Evolutionary conservation across 2,113 vertebrate genomes (phyloP), one percentile per base, ranked within the genome.

Genomic region (Cottus gobio): DNA sequence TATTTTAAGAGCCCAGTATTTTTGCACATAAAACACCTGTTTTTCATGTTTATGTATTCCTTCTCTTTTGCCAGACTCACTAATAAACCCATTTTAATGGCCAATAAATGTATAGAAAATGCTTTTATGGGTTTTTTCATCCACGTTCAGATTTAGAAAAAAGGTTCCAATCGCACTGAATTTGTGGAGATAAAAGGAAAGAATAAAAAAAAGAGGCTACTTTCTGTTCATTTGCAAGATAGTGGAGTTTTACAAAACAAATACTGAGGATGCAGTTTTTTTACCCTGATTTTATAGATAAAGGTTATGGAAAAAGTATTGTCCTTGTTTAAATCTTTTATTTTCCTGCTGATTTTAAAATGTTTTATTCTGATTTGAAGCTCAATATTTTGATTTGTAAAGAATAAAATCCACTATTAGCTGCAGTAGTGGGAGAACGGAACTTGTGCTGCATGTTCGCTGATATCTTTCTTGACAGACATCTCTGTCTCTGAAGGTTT

Each of bases 401-500:
- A 60, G 10, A n/a, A 69, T 50, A 5, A 61, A 70, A 50, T 54
- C 2, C 3, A 7, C 24, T n/a, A 36, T 44, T 54, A 1, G 1
- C 8, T 73, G 12, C 2, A 13, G 7, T 15, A 1, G 39, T 11
- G 16, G 44, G 24, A 58, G 42, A 58, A 18, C 24, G 16, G 44
- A 16, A 18, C 42, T 34, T 22, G 15, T 58, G 5, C n/a, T 64
- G 36, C 20, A 37, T 31, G 36, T 36, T 42, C 34, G 34, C 13
- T 68, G 44, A 70, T 50, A 1, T 18, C 39, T 57, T n/a, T 20
- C 24, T 58, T 81, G 58, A 76, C 71, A 62, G 84, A 87, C 78
- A 37, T 80, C 71, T 85, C 22, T 67, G 46, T 71, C 60, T 68
- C 63, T 67, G 12, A 60, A 48, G 71, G 83, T 82, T 87, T 48